phyloP scores from a whole-genome alignment of 92 coral and sea anemone genomes.

The Muricea muricata region DNA sequence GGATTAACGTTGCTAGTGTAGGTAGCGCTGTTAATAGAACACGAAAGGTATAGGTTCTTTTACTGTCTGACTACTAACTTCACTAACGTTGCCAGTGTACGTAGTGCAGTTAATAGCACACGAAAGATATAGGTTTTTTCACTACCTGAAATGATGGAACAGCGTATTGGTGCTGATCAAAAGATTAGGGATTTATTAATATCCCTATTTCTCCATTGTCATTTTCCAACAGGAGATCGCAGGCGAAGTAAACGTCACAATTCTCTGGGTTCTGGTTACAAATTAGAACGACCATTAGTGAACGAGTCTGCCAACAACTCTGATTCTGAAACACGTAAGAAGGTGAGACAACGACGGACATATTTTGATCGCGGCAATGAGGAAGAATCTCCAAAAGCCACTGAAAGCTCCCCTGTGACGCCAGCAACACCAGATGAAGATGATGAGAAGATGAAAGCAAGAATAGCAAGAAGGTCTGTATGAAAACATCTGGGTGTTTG shows the following conservation, averaged over 20 bases:
- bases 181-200: too few species aligned
- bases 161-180: not conserved
- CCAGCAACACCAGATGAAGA: constrained; percentile 78
- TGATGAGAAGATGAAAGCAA: constrained; percentile 84
- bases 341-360: not conserved
- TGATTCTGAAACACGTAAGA: constrained; percentile 26
- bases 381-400: constrained; percentile 74
- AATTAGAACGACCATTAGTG: not conserved
- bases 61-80: too few species aligned
- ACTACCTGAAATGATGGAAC: too few species aligned
- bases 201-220: too few species aligned
- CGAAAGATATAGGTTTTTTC: too few species aligned
- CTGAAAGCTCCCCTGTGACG: constrained; percentile 85
- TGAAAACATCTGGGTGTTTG: not conserved
- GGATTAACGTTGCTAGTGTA: too few species aligned
- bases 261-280: constrained; percentile 67
- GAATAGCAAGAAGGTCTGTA: constrained; percentile 83
- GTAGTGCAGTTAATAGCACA: too few species aligned
- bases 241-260: constrained; percentile 94
- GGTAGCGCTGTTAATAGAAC: too few species aligned
- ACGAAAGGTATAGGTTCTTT: too few species aligned
- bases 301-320: not conserved
- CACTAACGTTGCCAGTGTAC: too few species aligned
- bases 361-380: constrained; percentile 30
- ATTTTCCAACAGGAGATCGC: constrained; percentile 84